Percentiles rank a stretch among this genome's conserved stretches.
Conservation (phyloP, 2,113 vertebrate species). For the Thamnaconus septentrionalis region DNA sequence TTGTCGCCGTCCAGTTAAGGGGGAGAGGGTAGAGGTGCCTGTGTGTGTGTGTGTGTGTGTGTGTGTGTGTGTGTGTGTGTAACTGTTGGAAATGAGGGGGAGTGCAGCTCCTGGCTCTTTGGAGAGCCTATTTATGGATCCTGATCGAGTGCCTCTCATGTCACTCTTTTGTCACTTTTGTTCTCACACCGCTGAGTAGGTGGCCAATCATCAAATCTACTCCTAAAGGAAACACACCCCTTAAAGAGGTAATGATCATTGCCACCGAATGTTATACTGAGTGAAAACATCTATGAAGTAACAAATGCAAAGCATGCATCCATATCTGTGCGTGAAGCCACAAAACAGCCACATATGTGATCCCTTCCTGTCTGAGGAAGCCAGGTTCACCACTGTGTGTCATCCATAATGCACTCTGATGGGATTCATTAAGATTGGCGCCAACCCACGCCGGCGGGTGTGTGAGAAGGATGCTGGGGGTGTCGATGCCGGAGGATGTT, state of each 20-base stretch:
- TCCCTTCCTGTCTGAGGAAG: slow-evolving; percentile 5
- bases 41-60: slow-evolving; percentile 23
- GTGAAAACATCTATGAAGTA: slow-evolving; percentile 1
- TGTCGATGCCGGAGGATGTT: slow-evolving; percentile 12
- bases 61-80: slow-evolving; percentile 1
- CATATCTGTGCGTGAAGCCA: too few species aligned
- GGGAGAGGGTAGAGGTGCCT: slow-evolving; percentile 22
- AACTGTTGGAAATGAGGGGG: slow-evolving; percentile 24
- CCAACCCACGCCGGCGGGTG: slow-evolving; percentile 46
- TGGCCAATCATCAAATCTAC: slow-evolving; percentile 52
- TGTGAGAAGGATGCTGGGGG: slow-evolving; percentile 11
- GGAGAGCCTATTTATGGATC: slow-evolving; percentile 64
- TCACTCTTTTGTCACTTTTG: slow-evolving; percentile 56
- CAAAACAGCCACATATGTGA: too few species aligned
- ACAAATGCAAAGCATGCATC: too few species aligned
- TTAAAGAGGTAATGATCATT: slow-evolving; percentile 40
- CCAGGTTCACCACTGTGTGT: slow-evolving; percentile 21
- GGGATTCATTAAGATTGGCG: slow-evolving; percentile 65
- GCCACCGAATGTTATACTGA: slow-evolving; percentile 19
- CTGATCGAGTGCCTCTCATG: slow-evolving; percentile 46
- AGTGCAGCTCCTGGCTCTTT: slow-evolving; percentile 37
- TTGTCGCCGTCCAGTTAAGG: slow-evolving; percentile 37
- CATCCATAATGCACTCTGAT: slow-evolving; percentile 27
- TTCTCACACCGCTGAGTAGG: slow-evolving; percentile 49
- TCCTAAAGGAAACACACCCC: slow-evolving; percentile 26